Conservation (phyloP, 2,113 vertebrate species). For the Eubucco bourcierii region DNA sequence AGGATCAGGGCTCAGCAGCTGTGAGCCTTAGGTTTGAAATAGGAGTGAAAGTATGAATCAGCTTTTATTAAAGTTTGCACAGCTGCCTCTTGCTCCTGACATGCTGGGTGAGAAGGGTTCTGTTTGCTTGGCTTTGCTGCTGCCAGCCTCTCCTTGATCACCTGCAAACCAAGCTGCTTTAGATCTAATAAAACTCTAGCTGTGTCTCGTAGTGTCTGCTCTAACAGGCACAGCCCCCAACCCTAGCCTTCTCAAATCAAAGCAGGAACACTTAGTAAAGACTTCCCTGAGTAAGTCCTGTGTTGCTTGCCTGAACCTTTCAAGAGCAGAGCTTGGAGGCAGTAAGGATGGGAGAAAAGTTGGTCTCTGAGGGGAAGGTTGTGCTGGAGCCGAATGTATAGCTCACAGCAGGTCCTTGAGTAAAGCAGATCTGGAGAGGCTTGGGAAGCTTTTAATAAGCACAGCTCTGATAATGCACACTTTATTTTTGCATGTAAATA, state of each 20-base stretch:
- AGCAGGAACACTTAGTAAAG: neutral
- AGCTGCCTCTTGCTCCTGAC: neutral
- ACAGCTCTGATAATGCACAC: neutral
- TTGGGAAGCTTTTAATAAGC: neutral
- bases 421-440: neutral
- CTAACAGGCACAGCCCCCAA: neutral
- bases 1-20: constrained; percentile 19
- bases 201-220: neutral
- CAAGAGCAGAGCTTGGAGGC: neutral
- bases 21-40: constrained; percentile 13
- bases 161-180: neutral
- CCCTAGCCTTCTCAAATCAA: too few relatives aligned
- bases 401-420: neutral
- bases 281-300: neutral
- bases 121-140: neutral
- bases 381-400: neutral
- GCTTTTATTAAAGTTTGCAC: constrained; percentile 12
- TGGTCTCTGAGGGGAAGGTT: neutral
- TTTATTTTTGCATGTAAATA: neutral
- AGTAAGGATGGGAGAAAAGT: neutral
- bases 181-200: neutral
- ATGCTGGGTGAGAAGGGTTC: neutral
- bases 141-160: neutral
- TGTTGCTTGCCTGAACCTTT: neutral
- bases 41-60: neutral